These are phyloP conservation scores for Pegoplata infirma DNA, from an alignment of 2,888 invertebrate species.

Conservation along the genomic window DNA sequence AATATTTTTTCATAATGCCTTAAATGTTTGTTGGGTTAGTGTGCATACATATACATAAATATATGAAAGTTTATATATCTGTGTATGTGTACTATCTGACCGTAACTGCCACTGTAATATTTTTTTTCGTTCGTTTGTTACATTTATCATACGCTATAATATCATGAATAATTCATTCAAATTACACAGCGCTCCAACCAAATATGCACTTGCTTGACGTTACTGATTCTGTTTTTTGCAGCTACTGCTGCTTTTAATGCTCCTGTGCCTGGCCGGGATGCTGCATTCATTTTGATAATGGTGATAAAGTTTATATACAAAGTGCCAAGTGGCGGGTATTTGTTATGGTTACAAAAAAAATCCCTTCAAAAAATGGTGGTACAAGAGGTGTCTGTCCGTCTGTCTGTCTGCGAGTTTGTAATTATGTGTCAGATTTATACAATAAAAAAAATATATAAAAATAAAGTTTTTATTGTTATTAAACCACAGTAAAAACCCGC, in stretches of 20 bases:
- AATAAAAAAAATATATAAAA: slow-evolving; percentile 1
- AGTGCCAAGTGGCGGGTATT: not conserved
- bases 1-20: too few relatives aligned
- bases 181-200: slow-evolving; percentile 50
- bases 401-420: slow-evolving; percentile 11
- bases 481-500: slow-evolving; percentile 32
- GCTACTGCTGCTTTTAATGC: not conserved
- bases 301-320: slow-evolving; percentile 5
- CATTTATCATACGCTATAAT: slow-evolving; percentile 64
- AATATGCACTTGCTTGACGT: slow-evolving; percentile 24
- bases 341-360: not conserved
- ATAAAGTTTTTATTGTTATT: slow-evolving; percentile 36
- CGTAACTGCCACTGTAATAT: too few relatives aligned
- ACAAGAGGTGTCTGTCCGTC: not conserved
- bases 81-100: not conserved
- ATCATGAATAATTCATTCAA: slow-evolving; percentile 65
- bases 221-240: slow-evolving; percentile 1
- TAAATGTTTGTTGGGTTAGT: not conserved
- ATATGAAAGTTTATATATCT: not conserved
- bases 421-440: slow-evolving; percentile 35
- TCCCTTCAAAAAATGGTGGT: not conserved
- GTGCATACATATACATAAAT: too few relatives aligned
- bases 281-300: not conserved
- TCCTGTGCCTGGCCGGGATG: not conserved
- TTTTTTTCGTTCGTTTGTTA: slow-evolving; percentile 18